Percentiles rank a stretch among this genome's conserved stretches.
phyloP scores from a whole-genome alignment of 2,113 vertebrate species.

The Australoheros scitulus region DNA sequence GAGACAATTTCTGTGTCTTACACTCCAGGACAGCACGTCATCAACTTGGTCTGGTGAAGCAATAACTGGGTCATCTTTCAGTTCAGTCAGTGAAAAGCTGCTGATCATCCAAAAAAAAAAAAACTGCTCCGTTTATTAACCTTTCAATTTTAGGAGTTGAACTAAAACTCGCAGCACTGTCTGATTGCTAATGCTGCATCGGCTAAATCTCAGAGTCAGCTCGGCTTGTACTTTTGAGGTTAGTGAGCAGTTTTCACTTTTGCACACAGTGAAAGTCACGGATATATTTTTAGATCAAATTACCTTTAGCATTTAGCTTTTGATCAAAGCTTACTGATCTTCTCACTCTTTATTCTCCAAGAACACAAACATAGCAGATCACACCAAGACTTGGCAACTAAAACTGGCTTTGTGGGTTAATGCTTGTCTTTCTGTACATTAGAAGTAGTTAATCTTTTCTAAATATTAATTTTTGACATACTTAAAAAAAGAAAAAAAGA shows the following conservation, averaged over 20 bases:
- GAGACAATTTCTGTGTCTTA: background rate
- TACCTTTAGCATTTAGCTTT: slow-evolving; percentile 28
- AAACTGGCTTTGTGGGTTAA: background rate
- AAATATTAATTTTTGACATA: background rate
- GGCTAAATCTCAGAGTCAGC: slow-evolving; percentile 25
- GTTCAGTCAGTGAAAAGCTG: slow-evolving; percentile 17
- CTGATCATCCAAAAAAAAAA: slow-evolving; percentile 21
- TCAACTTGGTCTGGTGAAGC: background rate
- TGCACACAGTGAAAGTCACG: background rate
- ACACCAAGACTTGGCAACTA: background rate
- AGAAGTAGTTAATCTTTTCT: background rate
- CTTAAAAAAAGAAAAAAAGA: background rate
- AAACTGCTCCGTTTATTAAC: slow-evolving; percentile 18
- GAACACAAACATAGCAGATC: slow-evolving; percentile 1
- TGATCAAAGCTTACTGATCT: slow-evolving; percentile 10
- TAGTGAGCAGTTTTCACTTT: slow-evolving; percentile 36
- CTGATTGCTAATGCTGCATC: slow-evolving; percentile 24
- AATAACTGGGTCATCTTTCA: slow-evolving; percentile 2
- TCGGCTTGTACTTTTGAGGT: slow-evolving; percentile 11
- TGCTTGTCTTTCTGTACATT: background rate
- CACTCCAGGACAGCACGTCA: slow-evolving; percentile 2
- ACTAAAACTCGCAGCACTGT: slow-evolving; percentile 6
- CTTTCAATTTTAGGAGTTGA: slow-evolving; percentile 16
- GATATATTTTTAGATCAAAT: slow-evolving; percentile 33
- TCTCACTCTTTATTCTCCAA: background rate